Conservation (phyloP, 2,797 vertebrate genomes). For the Tinamus major region DNA sequence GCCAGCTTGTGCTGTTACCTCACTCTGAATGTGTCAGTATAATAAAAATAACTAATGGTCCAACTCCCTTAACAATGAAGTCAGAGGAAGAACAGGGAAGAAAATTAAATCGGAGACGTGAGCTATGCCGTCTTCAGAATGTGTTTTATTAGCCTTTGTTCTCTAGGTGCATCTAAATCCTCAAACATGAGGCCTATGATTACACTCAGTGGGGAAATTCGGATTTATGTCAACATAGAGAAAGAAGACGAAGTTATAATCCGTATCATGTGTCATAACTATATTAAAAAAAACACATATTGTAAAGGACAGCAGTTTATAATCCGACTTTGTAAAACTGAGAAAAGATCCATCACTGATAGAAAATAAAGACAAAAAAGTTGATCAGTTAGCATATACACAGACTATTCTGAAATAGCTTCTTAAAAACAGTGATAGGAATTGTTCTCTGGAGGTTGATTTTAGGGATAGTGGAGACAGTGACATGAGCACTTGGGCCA, state of each 20-base stretch:
- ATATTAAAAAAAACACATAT: background rate
- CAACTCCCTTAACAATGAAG: background rate
- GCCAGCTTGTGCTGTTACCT: background rate
- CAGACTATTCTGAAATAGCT: background rate
- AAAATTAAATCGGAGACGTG: background rate
- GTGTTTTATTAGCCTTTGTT: constrained; percentile 48
- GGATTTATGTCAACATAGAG: constrained; percentile 33
- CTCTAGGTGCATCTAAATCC: constrained; percentile 50
- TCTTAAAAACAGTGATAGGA: background rate
- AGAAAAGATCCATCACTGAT: background rate
- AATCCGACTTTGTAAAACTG: background rate
- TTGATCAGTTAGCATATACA: background rate
- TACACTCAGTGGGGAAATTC: constrained; percentile 24
- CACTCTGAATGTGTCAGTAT: background rate
- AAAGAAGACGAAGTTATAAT: constrained; percentile 3
- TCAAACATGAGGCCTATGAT: background rate
- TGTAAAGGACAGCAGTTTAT: background rate
- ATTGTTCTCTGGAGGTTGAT: background rate
- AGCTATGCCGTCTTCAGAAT: constrained; percentile 4
- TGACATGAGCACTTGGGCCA: background rate
- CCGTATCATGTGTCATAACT: background rate
- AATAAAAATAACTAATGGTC: constrained; percentile 43
- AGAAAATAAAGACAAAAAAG: background rate
- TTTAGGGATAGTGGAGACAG: background rate
- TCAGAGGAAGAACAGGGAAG: background rate